Conservation (phyloP, 2,888 invertebrate genomes). For the Anodontia alba region DNA sequence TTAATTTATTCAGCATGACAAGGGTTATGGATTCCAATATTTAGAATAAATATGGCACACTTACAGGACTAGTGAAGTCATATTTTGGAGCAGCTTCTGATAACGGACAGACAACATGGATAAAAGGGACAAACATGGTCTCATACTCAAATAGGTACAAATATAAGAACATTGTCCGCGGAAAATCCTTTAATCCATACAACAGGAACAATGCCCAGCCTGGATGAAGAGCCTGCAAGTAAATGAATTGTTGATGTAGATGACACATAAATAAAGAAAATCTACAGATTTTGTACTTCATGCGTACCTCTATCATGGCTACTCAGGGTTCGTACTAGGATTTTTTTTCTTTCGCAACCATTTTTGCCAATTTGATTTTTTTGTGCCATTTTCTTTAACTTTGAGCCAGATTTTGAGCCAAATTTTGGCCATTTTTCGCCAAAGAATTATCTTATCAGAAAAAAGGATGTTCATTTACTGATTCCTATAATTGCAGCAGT, state of each 20-base stretch:
- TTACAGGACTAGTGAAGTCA: conserved; percentile 51
- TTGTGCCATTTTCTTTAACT: too few relatives aligned
- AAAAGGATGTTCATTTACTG: too few relatives aligned
- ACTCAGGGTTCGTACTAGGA: not conserved
- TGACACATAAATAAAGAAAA: too few relatives aligned
- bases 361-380: too few relatives aligned
- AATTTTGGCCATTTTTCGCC: too few relatives aligned
- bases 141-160: conserved; percentile 76
- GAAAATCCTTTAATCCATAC: conserved; percentile 76
- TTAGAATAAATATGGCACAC: too few relatives aligned
- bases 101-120: conserved; percentile 67
- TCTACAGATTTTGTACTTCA: not conserved
- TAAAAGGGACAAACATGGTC: conserved; percentile 75
- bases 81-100: conserved; percentile 41
- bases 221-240: conserved; percentile 73
- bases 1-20: too few relatives aligned
- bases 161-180: conserved; percentile 71
- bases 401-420: too few relatives aligned
- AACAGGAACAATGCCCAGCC: conserved; percentile 75
- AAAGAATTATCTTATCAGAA: too few relatives aligned
- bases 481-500: too few relatives aligned
- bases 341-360: too few relatives aligned
- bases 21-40: too few relatives aligned
- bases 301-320: not conserved
- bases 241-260: not conserved